phyloP scores from a whole-genome alignment of 2,797 vertebrate species.

The Thaleichthys pacificus region DNA sequence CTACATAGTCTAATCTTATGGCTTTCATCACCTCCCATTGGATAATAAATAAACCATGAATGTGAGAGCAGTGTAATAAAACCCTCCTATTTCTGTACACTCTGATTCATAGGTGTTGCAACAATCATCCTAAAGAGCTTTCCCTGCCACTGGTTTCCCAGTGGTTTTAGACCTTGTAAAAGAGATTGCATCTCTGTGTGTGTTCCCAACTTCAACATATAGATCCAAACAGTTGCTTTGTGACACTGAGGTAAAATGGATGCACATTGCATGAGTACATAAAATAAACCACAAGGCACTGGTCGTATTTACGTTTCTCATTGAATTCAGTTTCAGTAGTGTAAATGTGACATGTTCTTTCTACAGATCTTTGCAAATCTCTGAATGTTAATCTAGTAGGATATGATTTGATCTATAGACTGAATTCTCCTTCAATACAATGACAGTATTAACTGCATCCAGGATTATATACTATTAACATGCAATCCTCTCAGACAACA shows the following conservation, averaged over 20 bases:
- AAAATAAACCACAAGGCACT: neutral
- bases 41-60: constrained; percentile 67
- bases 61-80: constrained; percentile 51
- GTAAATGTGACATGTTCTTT: neutral
- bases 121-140: constrained; percentile 40
- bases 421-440: neutral
- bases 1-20: constrained; percentile 34
- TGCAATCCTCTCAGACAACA: neutral
- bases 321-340: neutral
- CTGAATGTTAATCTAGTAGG: neutral
- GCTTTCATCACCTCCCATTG: constrained; percentile 58
- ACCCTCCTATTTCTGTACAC: constrained; percentile 52
- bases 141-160: constrained; percentile 14
- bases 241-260: too few species aligned
- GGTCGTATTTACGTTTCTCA: neutral
- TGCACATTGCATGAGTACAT: too few species aligned
- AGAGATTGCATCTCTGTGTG: neutral
- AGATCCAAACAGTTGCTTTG: neutral
- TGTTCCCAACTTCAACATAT: constrained; percentile 19
- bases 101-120: constrained; percentile 48
- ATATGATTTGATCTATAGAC: neutral
- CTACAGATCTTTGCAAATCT: too few species aligned
- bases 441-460: constrained; percentile 13
- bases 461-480: constrained; percentile 20
- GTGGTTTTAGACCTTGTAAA: constrained; percentile 11